Percentiles rank a stretch among this genome's conserved stretches.
Evolutionary conservation across 2,797 vertebrate genomes (phyloP).

Genomic region (Eidolon dupreanum): DNA sequence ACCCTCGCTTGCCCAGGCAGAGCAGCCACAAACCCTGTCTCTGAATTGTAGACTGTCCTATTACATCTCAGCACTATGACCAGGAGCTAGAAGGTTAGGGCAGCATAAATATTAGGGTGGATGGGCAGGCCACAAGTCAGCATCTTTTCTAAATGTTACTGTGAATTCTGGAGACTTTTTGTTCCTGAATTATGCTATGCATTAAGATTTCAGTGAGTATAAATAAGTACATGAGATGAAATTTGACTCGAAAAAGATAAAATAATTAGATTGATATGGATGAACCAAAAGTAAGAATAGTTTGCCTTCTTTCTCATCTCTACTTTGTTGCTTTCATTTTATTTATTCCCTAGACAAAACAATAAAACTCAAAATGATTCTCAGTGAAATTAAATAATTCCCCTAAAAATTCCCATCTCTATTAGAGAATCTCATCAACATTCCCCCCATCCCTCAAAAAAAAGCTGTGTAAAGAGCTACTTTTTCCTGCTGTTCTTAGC

Average conservation of each 20-base stretch:
- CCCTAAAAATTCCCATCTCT: neutral
- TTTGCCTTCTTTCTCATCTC: neutral
- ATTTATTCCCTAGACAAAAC: constrained; percentile 37
- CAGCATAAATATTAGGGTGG: neutral
- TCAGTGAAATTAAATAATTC: neutral
- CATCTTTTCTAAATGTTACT: neutral
- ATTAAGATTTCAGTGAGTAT: neutral
- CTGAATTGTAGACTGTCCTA: neutral
- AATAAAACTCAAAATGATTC: constrained; percentile 18
- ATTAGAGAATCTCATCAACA: neutral
- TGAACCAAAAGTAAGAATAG: neutral
- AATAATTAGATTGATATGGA: neutral
- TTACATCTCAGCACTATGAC: neutral
- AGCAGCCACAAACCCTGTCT: neutral
- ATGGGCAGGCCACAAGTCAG: neutral
- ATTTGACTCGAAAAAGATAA: neutral
- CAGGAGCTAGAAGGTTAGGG: constrained; percentile 8
- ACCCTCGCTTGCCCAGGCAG: neutral
- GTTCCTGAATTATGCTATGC: neutral
- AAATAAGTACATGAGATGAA: neutral
- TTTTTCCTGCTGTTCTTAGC: neutral
- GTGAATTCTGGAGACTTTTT: neutral
- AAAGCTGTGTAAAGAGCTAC: neutral
- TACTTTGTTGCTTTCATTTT: constrained; percentile 26
- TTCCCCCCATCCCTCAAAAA: neutral